Base-by-base conservation (phyloP, 2,113 vertebrate species). In the Bambusicola thoracicus region DNA sequence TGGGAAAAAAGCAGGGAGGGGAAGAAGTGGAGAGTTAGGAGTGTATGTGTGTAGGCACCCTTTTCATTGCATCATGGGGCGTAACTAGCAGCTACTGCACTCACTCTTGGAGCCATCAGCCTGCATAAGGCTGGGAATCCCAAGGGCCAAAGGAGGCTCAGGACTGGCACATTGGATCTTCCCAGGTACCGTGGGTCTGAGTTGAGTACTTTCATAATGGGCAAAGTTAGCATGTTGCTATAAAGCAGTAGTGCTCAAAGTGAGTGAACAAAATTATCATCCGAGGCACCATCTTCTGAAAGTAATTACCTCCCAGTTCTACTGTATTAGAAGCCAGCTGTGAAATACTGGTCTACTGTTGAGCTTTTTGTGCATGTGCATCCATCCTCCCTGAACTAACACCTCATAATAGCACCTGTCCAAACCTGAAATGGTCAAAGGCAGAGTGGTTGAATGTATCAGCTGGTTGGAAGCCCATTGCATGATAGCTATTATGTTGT, bases 81-180 rank as follows among this genome's bases (percentile, higher is more conserved):
- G 24, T 48, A 27, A 17, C 3, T 0, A 18, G 19, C 40, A 44
- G 32, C 48, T 43, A 25, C 15, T 66, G 18, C 5, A 5, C 16
- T 65, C 4, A 0, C 9, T 53, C 46, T 48, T 56, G 6, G 11
- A 18, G 61, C 43, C 13, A 16, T 59, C 34, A 44, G 21, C 22
- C 36, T 7, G 25, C 4, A 12, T 0, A 1, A 77, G 30, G 12
- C 0, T 75, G 56, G 58, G 41, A 21, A 43, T 17, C 30, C 72
- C 5, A 0, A 49, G 27, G 16, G 34, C 43, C 2, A 27, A 59
- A 20, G 44, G 74, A 18, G 7, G 5, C 25, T 59, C 38, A 17
- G 15, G 40, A 29, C 29, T 0, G 0, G 9, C 18, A 10, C 20
- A 16, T 16, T 27, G 2, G 4, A 11, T 36, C 13, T 34, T 14